These are phyloP conservation scores for Deroplatys truncata DNA, from an alignment of 2,888 invertebrate genomes.

Conservation along the genomic window DNA sequence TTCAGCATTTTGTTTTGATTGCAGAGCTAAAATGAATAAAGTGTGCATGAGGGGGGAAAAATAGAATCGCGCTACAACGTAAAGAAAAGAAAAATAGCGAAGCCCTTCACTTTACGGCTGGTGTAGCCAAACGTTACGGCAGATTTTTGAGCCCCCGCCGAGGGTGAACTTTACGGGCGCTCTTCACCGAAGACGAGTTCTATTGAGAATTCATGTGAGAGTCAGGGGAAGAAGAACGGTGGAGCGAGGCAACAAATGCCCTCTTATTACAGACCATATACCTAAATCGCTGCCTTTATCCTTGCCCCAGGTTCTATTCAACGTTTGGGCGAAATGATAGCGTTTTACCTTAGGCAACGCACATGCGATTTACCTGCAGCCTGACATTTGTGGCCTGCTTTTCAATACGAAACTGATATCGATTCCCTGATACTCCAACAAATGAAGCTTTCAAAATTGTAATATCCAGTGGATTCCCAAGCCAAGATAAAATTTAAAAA, in stretches of 20 bases:
- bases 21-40: neutral
- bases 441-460: no score
- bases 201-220: neutral
- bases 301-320: neutral
- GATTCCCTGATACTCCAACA: no score
- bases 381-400: no score
- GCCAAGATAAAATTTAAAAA: no score
- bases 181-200: neutral
- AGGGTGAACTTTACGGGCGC: neutral
- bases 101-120: neutral
- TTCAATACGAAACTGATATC: no score
- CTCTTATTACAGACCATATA: neutral
- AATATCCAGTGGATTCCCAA: no score
- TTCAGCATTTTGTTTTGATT: neutral
- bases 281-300: neutral
- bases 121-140: neutral
- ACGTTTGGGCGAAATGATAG: neutral
- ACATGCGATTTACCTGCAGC: no score
- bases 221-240: neutral
- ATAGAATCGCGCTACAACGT: neutral
- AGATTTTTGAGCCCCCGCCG: neutral
- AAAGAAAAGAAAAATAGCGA: neutral
- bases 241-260: neutral
- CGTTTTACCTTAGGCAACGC: neutral
- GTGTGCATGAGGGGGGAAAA: neutral